Evolutionary conservation across 1,140 invertebrate genomes (phyloP).

Genomic region (Armadillidium nasatum): DNA sequence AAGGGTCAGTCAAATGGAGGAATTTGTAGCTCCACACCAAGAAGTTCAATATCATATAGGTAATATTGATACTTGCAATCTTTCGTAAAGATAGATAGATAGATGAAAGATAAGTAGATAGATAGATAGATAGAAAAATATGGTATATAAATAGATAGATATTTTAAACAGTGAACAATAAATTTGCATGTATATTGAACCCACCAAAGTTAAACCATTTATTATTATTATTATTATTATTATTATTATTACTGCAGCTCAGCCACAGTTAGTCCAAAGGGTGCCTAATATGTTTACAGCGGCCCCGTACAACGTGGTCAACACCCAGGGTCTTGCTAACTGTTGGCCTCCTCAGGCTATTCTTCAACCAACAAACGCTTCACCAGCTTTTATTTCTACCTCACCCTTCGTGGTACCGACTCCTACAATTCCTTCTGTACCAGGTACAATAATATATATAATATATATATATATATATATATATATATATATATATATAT

Average conservation of each 20-base stretch:
- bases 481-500: too few species aligned
- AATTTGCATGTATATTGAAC: too few species aligned
- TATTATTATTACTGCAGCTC: background rate
- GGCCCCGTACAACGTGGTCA: background rate
- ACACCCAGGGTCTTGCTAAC: background rate
- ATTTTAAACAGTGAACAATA: background rate
- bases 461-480: too few species aligned
- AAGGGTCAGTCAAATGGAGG: background rate
- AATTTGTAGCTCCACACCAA: background rate
- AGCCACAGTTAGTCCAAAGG: background rate
- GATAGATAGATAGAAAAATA: background rate
- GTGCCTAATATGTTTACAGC: background rate
- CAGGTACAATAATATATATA: background rate
- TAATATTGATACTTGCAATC: too few species aligned
- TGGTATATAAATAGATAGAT: background rate
- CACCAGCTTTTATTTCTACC: background rate
- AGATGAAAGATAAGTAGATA: background rate
- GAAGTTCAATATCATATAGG: background rate
- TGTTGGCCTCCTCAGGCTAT: background rate
- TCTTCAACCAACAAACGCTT: background rate
- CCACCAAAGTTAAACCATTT: too few species aligned
- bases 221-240: slow-evolving; percentile 11
- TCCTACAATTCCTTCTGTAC: background rate
- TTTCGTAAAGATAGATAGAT: too few species aligned
- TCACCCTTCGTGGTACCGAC: background rate